Conservation (phyloP, 2,797 vertebrate species). For the Nasua narica region DNA sequence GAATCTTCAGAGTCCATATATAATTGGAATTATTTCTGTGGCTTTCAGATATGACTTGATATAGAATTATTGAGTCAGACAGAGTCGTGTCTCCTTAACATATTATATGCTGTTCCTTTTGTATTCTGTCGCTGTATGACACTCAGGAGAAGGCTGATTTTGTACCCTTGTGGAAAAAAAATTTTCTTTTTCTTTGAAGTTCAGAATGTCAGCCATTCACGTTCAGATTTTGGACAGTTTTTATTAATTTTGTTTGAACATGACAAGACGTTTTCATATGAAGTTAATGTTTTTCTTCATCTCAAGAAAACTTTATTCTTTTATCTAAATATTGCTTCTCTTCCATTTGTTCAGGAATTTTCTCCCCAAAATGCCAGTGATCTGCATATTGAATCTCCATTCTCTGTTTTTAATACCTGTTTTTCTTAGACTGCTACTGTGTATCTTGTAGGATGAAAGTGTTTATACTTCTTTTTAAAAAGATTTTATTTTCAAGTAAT, state of each 20-base stretch:
- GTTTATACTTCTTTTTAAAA: background rate
- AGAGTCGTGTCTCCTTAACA: background rate
- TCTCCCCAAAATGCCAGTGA: background rate
- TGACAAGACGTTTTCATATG: background rate
- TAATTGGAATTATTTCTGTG: background rate
- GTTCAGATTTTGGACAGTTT: background rate
- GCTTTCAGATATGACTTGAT: background rate
- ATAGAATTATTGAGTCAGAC: background rate
- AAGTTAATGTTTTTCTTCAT: background rate
- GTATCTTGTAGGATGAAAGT: slow-evolving; percentile 62
- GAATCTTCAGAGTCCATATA: background rate
- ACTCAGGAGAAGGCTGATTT: background rate
- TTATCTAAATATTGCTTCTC: background rate
- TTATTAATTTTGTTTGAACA: background rate
- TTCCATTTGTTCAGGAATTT: background rate
- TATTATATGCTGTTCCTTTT: background rate
- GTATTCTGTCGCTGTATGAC: background rate
- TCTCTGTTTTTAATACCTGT: background rate
- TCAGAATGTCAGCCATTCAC: background rate
- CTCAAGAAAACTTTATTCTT: background rate
- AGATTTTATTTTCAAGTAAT: background rate
- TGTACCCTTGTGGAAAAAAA: background rate
- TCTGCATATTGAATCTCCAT: background rate
- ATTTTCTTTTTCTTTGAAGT: background rate
- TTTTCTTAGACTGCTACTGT: slow-evolving; percentile 7